Conservation (phyloP, 1,140 invertebrate species). For the Brachionus calyciflorus region DNA sequence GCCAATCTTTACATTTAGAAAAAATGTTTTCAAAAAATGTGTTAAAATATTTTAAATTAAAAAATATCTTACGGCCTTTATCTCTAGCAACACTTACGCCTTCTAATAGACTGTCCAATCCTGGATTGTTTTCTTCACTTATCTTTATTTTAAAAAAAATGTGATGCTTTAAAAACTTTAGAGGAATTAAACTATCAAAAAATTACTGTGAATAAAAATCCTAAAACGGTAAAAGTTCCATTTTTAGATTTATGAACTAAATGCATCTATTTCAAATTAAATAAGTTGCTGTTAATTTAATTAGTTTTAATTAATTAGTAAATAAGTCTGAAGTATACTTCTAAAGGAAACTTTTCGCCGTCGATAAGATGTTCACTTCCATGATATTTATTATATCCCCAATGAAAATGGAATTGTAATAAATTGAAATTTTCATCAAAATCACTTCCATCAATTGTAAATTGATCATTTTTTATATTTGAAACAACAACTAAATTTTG, state of each 20-base stretch:
- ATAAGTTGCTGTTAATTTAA: too few species aligned
- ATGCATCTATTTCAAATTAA: too few species aligned
- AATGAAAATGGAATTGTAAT: conserved; percentile 47
- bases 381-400: conserved; percentile 46
- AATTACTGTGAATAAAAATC: conserved; percentile 35
- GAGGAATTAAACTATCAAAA: background rate
- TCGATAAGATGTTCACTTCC: conserved; percentile 33
- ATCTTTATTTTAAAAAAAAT: background rate
- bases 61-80: background rate
- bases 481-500: background rate
- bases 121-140: background rate
- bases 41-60: too few species aligned
- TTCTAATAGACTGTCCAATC: background rate
- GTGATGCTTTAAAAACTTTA: background rate
- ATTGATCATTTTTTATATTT: background rate
- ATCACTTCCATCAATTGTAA: conserved; percentile 24
- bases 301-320: background rate
- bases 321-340: background rate
- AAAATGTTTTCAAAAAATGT: background rate
- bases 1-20: background rate
- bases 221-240: conserved; percentile 27
- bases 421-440: conserved; percentile 13
- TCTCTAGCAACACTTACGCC: background rate
- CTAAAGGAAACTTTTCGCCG: conserved; percentile 41
- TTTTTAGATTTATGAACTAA: conserved; percentile 28